Evolutionary conservation across 2,113 vertebrate genomes (phyloP).

Genomic region (Phoxinus phoxinus): DNA sequence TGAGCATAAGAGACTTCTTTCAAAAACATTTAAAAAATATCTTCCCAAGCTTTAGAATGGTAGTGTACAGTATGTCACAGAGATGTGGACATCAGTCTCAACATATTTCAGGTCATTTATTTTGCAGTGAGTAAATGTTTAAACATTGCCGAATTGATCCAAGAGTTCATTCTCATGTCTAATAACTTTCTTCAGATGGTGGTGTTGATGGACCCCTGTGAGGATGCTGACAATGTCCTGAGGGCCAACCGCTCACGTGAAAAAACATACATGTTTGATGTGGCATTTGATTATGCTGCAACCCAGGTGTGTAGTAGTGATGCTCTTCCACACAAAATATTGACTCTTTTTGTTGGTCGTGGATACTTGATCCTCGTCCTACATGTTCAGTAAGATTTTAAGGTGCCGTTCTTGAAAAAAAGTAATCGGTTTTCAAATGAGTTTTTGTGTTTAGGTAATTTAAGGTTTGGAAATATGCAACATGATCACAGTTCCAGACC

Average conservation of each 20-base stretch:
- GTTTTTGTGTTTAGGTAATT: neutral
- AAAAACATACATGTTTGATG: constrained; percentile 90
- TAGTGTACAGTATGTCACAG: too few species aligned
- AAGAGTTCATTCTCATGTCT: neutral
- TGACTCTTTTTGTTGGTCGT: neutral
- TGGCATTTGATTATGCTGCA: constrained; percentile 86
- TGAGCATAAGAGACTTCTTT: neutral
- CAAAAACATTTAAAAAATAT: too few species aligned
- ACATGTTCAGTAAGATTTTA: neutral
- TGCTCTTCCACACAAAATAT: neutral
- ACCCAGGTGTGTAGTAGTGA: constrained; percentile 75
- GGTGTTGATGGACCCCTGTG: constrained; percentile 90
- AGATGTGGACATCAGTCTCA: too few species aligned
- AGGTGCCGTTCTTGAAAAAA: neutral
- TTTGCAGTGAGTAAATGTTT: neutral
- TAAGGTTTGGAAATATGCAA: neutral
- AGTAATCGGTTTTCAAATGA: neutral
- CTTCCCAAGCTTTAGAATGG: too few species aligned
- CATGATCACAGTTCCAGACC: neutral
- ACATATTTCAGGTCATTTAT: too few species aligned
- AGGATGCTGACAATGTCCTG: constrained; percentile 85
- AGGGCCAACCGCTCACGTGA: constrained; percentile 86
- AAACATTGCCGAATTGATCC: neutral
- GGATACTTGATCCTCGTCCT: neutral
- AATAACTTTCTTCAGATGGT: constrained; percentile 78